Percentiles rank a stretch among this genome's conserved stretches.
Conservation (phyloP, 2,113 vertebrate species). For the Varanus salvator region DNA sequence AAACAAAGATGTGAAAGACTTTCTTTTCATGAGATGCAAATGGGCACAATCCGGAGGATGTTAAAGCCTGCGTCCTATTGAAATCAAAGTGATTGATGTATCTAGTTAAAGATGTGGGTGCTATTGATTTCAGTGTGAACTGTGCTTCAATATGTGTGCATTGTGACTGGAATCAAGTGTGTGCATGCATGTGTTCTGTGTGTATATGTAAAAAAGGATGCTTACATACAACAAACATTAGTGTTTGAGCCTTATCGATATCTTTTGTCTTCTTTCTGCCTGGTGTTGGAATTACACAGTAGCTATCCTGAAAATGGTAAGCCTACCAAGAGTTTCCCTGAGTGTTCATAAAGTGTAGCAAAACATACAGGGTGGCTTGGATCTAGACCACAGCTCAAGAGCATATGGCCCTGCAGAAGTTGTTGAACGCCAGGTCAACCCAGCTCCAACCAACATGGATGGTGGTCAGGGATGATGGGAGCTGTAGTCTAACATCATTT, state of each 20-base stretch:
- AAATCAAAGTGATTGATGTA: background rate
- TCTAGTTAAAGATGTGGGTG: background rate
- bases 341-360: too few species aligned
- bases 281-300: background rate
- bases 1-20: constrained; percentile 40
- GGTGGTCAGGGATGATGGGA: too few species aligned
- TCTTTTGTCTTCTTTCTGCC: background rate
- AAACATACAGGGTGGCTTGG: too few species aligned
- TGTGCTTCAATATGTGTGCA: background rate
- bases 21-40: constrained; percentile 59
- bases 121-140: background rate
- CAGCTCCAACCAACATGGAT: too few species aligned
- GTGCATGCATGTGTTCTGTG: too few species aligned
- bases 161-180: background rate
- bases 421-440: too few species aligned
- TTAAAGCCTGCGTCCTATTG: background rate
- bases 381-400: too few species aligned
- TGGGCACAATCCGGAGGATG: background rate
- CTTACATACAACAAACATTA: background rate
- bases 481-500: too few species aligned
- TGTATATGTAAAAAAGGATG: background rate
- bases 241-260: background rate
- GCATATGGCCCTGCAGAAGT: too few species aligned
- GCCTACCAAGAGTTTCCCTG: background rate
- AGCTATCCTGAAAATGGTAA: background rate